Evolutionary conservation across 1,140 invertebrate genomes (phyloP), one percentile per base, ranked within the genome.

Genomic region (Drosophila funebris): DNA sequence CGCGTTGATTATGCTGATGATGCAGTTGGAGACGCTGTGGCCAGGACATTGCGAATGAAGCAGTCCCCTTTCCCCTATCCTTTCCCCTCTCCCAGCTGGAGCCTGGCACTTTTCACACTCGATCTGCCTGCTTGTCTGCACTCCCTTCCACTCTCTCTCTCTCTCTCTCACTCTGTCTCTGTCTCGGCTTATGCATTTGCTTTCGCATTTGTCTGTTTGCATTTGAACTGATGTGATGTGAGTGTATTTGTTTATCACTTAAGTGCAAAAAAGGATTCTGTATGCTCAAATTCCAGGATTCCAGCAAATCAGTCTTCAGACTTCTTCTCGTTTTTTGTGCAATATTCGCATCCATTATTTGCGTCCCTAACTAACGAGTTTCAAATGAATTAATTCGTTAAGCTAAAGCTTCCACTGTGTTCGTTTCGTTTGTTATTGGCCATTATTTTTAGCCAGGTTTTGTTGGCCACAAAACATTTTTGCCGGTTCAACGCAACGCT

Each of bases 221-320:
- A 53, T 70, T 63, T 70, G 68, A 50, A n/a, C n/a, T n/a, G n/a
- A n/a, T 54, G 46, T 20, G 69, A 78, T 90, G 64, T 63, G 69
- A 74, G 74, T 90, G 76, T 90, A 90, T 90, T 90, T 90, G 82
- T 79, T 90, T 90, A 90, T 87, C 78, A 90, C 87, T 88, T 88
- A 88, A 88, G 83, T 79, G 83, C 76, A 88, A 88, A 88, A 88
- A 88, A 87, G 84, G 84, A 89, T 85, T 87, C 64, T 31, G 70
- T 67, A 78, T 81, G 70, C 71, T 36, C 9, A n/a, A 11, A 36
- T 13, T 36, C 33, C 48, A 48, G 70, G 61, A 66, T 73, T 61
- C 64, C n/a, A 48, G 44, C 13, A 48, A 66, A 37, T 72, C 77
- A 76, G 82, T 44, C 76, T 68, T 54, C 69, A 74, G 72, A 76